A percentile compares a stretch with the other conserved stretches of the same genome.
These are phyloP conservation scores for Lanius collurio DNA, from an alignment of 2,113 vertebrate species.

Conservation along the genomic window DNA sequence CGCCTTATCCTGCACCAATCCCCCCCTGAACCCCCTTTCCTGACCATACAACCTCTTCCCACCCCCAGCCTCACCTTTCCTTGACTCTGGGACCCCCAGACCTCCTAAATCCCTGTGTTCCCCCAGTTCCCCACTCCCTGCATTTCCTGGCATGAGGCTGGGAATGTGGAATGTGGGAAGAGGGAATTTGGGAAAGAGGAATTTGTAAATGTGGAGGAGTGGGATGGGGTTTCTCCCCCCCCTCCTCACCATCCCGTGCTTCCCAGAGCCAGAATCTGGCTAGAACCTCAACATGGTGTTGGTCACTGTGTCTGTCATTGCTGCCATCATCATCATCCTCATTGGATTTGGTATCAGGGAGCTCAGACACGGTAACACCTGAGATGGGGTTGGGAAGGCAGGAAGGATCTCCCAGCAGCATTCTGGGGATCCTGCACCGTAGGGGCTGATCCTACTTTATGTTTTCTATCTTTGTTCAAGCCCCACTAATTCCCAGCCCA, in stretches of 20 bases:
- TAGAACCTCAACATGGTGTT: neutral
- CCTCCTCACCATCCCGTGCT: neutral
- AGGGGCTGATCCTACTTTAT: neutral
- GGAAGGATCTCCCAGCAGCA: neutral
- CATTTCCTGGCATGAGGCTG: neutral
- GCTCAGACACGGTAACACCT: neutral
- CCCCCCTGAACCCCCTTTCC: neutral
- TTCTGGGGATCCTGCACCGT: neutral
- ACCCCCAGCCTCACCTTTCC: neutral
- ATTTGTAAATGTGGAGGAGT: neutral
- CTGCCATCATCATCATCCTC: neutral
- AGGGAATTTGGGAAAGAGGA: neutral
- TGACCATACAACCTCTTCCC: neutral
- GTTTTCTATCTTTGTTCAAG: neutral
- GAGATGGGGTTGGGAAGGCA: fast-evolving
- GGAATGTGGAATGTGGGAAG: neutral
- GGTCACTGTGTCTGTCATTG: neutral
- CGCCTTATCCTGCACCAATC: neutral
- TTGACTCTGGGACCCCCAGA: neutral
- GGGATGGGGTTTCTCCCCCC: neutral
- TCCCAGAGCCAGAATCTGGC: neutral
- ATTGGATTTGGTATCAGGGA: neutral
- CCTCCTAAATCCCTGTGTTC: neutral
- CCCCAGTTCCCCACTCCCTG: neutral
- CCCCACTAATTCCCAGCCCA: neutral